Evolutionary conservation across 2,888 invertebrate genomes (phyloP).

Genomic region (Oegoconia quadripuncta): DNA sequence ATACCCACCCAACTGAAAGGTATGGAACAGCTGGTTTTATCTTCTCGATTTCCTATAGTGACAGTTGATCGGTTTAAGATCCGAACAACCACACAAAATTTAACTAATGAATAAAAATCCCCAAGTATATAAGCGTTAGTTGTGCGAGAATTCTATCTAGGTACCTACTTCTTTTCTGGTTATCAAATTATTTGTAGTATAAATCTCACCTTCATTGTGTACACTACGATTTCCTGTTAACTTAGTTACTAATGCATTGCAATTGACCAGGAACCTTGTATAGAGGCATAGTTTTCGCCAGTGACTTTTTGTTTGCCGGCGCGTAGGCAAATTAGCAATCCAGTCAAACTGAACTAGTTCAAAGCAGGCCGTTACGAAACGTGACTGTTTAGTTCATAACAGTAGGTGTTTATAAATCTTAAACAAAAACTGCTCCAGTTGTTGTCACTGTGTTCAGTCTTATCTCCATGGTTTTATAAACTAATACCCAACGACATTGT

Average conservation of each 20-base stretch:
- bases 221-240: not conserved
- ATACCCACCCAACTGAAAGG: too few species aligned
- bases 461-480: not conserved
- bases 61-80: too few species aligned
- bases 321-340: slow-evolving; percentile 48
- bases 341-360: slow-evolving; percentile 54
- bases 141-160: too few species aligned
- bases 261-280: not conserved
- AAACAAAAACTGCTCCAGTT: slow-evolving; percentile 7
- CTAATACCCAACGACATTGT: slow-evolving; percentile 2
- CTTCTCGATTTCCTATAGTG: too few species aligned
- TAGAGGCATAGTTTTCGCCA: slow-evolving; percentile 25
- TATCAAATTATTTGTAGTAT: too few species aligned
- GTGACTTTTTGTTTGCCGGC: slow-evolving; percentile 47
- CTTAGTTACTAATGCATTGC: not conserved
- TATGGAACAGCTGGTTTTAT: too few species aligned
- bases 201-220: too few species aligned
- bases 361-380: slow-evolving; percentile 39
- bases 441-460: slow-evolving; percentile 6
- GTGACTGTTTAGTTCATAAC: slow-evolving; percentile 25
- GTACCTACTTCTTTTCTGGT: too few species aligned
- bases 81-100: too few species aligned
- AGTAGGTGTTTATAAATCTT: slow-evolving; percentile 21
- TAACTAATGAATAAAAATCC: too few species aligned
- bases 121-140: too few species aligned